Percentiles rank a stretch among this genome's conserved stretches.
Evolutionary conservation across 2,797 vertebrate genomes (phyloP).

Genomic region (Gadopsis marmoratus): DNA sequence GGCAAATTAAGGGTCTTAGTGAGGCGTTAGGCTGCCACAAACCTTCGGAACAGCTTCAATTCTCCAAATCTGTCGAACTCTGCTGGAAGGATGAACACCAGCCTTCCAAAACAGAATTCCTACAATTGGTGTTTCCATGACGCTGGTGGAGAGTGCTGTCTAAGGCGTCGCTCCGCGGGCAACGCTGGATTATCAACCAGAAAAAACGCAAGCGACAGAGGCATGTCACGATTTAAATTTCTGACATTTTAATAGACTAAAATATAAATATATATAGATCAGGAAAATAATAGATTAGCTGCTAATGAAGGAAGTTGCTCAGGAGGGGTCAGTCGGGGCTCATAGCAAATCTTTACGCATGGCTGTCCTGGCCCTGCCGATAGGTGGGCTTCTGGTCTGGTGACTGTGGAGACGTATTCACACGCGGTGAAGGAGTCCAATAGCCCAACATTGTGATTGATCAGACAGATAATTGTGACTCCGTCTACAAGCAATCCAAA

Average conservation of each 20-base stretch:
- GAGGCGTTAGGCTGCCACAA: background rate
- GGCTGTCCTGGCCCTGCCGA: background rate
- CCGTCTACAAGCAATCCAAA: background rate
- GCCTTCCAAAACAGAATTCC: no score
- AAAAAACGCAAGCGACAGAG: no score
- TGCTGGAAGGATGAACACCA: background rate
- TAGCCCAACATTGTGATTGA: background rate
- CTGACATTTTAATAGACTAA: background rate
- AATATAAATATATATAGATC: background rate
- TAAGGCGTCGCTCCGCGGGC: no score
- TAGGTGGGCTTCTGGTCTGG: background rate
- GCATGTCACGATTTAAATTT: no score
- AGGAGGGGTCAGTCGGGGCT: background rate
- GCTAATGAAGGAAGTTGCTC: constrained; percentile 6
- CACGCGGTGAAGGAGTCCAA: no score
- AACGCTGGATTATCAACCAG: no score
- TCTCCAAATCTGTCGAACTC: background rate
- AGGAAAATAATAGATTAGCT: background rate
- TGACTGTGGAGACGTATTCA: no score
- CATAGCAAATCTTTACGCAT: no score
- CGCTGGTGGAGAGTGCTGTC: no score
- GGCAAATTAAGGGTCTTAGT: background rate
- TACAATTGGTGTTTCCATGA: no score
- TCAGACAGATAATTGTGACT: background rate
- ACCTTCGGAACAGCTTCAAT: background rate